Percentiles rank a stretch among this genome's conserved stretches.
Evolutionary conservation across 2,113 vertebrate genomes (phyloP).

Genomic region (Callorhinus ursinus): DNA sequence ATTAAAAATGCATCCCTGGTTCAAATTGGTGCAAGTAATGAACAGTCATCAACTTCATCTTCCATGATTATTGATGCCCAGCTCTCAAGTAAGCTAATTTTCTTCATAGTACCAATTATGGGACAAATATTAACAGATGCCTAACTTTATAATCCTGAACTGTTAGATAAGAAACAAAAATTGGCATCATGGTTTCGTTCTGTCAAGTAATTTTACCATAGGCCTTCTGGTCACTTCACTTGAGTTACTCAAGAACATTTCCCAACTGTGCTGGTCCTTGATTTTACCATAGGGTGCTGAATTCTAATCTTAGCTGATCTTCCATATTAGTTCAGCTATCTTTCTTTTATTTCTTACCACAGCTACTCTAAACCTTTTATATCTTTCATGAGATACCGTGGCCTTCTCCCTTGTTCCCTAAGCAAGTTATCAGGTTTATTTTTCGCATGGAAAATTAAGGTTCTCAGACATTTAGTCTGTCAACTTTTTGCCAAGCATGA

Average conservation of each 20-base stretch:
- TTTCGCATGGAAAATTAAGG: constrained; percentile 23
- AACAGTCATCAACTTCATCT: constrained; percentile 78
- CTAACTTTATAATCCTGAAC: constrained; percentile 18
- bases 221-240: constrained; percentile 15
- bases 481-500: not conserved
- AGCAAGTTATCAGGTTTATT: constrained; percentile 5
- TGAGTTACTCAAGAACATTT: constrained; percentile 16
- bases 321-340: not conserved
- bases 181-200: not conserved
- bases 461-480: not conserved
- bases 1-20: constrained; percentile 91
- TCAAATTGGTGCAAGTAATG: constrained; percentile 88
- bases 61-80: constrained; percentile 93
- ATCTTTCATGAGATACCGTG: not conserved
- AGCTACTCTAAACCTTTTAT: constrained; percentile 17
- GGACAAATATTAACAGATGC: not conserved
- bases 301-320: not conserved
- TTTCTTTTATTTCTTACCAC: constrained; percentile 33
- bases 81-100: constrained; percentile 88
- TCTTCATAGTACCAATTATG: constrained; percentile 60
- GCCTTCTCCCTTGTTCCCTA: not conserved
- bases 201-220: not conserved
- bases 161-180: constrained; percentile 41
- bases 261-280: not conserved
- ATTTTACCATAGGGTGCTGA: not conserved